Base-by-base conservation (phyloP, 2,113 vertebrate species). In the Xerus inauris region DNA sequence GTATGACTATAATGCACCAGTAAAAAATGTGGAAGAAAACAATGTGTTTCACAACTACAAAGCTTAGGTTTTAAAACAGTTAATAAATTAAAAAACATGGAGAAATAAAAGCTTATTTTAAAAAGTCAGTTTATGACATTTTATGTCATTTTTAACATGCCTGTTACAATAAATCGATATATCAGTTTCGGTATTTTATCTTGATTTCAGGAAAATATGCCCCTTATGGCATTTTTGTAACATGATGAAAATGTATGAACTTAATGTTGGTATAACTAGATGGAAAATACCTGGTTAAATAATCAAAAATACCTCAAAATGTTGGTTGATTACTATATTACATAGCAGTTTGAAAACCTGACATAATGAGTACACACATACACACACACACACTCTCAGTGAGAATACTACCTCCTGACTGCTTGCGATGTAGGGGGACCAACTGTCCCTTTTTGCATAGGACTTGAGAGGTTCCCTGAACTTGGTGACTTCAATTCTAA, bases 101-200 rank as follows among this genome's bases (percentile, higher is more conserved):
- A 62, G 24, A 62, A 62, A 26, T 62, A 3, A 26, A 62, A 62
- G 24, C 24, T 28, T 62, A 62, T 26, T 20, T 83, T 87, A 49
- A 86, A 93, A 59, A 42, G 22, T 59, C 20, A 87, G 65, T 71
- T 93, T 45, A 71, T 73, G 38, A 73, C 28, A 83, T 64, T 7
- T 86, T 80, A 77, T 86, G 24, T 65, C 82, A 91, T 87, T 94
- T 75, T 90, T 16, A 17, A 64, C 57, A 65, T 71, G 24, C 80
- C 82, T 85, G 6, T 81, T 82, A 83, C n/a, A n/a, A n/a, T n/a
- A n/a, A n/a, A n/a, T n/a, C n/a, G n/a, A n/a, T n/a, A n/a, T n/a
- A n/a, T n/a, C n/a, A n/a, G n/a, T n/a, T n/a, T n/a, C n/a, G n/a
- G n/a, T 64, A 89, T 26, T 59, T 8, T 65, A 51, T 85, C 12